Evolutionary conservation across 2,113 vertebrate species (phyloP).

Genomic region (Pseudorectes ferrugineus): DNA sequence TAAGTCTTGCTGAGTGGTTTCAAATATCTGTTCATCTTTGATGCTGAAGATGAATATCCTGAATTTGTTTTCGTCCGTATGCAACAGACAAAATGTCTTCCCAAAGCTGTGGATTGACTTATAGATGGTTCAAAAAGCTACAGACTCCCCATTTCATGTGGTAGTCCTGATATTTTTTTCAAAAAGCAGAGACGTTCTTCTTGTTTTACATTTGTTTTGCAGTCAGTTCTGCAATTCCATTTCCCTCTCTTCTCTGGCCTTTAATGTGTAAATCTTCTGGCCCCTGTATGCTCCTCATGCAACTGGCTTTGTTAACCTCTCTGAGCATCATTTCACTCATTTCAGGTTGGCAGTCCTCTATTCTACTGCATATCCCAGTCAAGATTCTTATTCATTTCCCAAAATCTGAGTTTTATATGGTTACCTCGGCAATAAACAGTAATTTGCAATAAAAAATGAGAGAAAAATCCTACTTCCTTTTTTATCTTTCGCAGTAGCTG

Average conservation of each 20-base stretch:
- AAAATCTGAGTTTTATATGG: neutral
- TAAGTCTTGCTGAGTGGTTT: neutral
- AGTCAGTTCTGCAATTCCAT: neutral
- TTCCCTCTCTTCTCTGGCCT: neutral
- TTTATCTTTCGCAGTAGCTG: neutral
- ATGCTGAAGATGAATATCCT: neutral
- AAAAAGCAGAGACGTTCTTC: neutral
- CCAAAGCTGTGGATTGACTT: neutral
- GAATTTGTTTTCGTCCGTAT: neutral
- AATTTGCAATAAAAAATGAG: neutral
- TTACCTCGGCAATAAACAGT: neutral
- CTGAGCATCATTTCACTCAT: neutral
- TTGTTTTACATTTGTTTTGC: neutral
- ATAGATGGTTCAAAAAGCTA: neutral
- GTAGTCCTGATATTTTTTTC: neutral
- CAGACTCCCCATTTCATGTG: neutral
- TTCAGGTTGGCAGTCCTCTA: neutral
- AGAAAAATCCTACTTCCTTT: neutral
- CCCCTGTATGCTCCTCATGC: neutral
- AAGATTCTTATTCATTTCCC: neutral
- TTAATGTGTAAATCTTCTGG: neutral
- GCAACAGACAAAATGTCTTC: neutral
- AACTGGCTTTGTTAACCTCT: neutral
- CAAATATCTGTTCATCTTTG: neutral
- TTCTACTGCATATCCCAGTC: neutral